phyloP scores from a whole-genome alignment of 2,888 invertebrate species.

The Herminia tarsipennalis region DNA sequence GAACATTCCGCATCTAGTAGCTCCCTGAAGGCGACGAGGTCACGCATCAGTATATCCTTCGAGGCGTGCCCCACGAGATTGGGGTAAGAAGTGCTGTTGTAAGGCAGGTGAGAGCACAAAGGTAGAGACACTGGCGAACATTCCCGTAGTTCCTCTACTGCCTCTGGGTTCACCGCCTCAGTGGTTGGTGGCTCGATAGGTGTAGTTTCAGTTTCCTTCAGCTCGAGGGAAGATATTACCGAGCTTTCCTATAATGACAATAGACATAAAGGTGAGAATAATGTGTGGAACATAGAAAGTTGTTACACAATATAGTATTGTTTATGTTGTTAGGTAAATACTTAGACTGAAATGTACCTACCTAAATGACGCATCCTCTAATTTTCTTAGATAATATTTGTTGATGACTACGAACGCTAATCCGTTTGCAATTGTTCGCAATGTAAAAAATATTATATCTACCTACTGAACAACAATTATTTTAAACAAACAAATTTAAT shows the following conservation, averaged over 20 bases:
- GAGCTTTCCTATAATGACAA: slow-evolving; percentile 73
- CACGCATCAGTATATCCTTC: slow-evolving; percentile 87
- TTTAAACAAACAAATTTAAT: too few relatives aligned
- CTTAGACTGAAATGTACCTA: too few relatives aligned
- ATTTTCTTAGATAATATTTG: too few relatives aligned
- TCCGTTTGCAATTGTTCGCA: too few relatives aligned
- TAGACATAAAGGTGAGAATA: background rate
- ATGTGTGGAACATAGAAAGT: too few relatives aligned
- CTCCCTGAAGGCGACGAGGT: slow-evolving; percentile 93
- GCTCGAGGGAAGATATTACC: slow-evolving; percentile 74
- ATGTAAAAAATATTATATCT: too few relatives aligned
- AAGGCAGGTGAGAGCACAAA: slow-evolving; percentile 90
- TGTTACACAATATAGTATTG: too few relatives aligned
- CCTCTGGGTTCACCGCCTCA: slow-evolving; percentile 64
- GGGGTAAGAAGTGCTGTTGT: slow-evolving; percentile 94
- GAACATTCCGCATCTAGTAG: slow-evolving; percentile 97
- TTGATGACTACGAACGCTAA: too few relatives aligned
- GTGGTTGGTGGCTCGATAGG: slow-evolving; percentile 71
- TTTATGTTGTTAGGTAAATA: too few relatives aligned
- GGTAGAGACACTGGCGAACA: slow-evolving; percentile 88
- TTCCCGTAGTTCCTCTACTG: slow-evolving; percentile 87
- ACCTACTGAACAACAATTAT: too few relatives aligned
- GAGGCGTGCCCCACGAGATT: slow-evolving; percentile 90
- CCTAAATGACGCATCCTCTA: too few relatives aligned
- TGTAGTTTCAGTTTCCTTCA: slow-evolving; percentile 72